These are phyloP conservation scores for Dromiciops gliroides DNA, from an alignment of 2,113 vertebrate species.

Conservation along the genomic window DNA sequence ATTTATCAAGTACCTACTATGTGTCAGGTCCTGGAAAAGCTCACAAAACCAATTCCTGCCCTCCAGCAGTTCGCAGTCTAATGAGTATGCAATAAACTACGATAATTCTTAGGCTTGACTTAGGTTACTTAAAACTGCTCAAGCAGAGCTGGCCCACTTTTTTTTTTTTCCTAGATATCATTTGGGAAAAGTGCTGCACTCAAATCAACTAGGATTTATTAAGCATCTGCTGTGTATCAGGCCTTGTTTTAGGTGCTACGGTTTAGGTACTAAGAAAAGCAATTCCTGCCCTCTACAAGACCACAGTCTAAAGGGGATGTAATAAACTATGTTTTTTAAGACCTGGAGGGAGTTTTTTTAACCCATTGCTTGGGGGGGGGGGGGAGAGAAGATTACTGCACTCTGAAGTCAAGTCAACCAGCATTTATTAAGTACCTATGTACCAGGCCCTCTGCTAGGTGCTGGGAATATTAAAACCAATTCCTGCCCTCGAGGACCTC, in stretches of 20 bases:
- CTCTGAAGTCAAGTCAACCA: not conserved
- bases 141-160: not conserved
- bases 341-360: too few relatives aligned
- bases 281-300: not conserved
- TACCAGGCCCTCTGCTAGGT: not conserved
- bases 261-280: too few relatives aligned
- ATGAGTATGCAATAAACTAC: too few relatives aligned
- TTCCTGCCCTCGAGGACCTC: not conserved
- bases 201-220: not conserved
- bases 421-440: not conserved
- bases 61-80: not conserved
- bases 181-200: not conserved
- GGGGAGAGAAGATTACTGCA: not conserved
- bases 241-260: too few relatives aligned
- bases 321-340: not conserved
- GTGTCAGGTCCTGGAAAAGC: not conserved
- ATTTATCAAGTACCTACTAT: not conserved
- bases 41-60: not conserved
- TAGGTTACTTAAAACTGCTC: slow-evolving; percentile 29
- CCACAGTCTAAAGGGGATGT: not conserved
- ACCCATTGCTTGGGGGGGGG: too few relatives aligned
- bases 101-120: not conserved
- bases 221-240: not conserved
- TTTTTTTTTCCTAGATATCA: slow-evolving; percentile 24
- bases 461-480: not conserved